Evolutionary conservation across 2,113 vertebrate genomes (phyloP).

Genomic region (Grantiella picta): DNA sequence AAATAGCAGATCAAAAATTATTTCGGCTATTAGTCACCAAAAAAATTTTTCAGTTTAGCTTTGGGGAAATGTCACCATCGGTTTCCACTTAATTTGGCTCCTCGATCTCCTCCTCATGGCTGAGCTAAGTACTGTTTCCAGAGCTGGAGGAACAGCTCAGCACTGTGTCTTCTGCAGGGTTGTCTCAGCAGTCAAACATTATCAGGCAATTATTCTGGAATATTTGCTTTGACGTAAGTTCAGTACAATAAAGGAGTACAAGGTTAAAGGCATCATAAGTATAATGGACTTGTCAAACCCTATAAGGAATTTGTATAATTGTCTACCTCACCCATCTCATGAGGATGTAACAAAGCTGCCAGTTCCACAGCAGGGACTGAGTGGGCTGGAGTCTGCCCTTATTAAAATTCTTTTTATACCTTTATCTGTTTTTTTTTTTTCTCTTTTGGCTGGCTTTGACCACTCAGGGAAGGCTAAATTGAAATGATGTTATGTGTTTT

Average conservation of each 20-base stretch:
- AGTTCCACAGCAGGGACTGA: not conserved
- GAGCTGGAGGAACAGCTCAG: not conserved
- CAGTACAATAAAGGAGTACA: conserved; percentile 13
- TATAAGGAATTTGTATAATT: not conserved
- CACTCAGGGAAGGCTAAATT: not conserved
- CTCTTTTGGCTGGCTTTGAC: not conserved
- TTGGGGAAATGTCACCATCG: not conserved
- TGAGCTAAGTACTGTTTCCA: not conserved
- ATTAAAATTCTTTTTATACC: not conserved
- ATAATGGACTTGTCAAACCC: conserved; percentile 48
- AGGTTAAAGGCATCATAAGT: conserved; percentile 44
- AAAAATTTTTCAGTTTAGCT: not conserved
- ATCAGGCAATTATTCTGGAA: conserved; percentile 28
- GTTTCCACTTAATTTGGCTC: not conserved
- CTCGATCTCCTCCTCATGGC: not conserved
- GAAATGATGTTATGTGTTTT: not conserved
- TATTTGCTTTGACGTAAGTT: conserved; percentile 27
- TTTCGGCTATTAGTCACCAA: not conserved
- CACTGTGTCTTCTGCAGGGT: not conserved
- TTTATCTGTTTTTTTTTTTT: not conserved
- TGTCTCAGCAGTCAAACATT: not conserved
- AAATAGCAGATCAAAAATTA: not conserved
- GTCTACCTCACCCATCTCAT: not conserved
- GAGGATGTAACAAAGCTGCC: not conserved
- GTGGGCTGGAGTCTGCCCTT: not conserved